A percentile compares a stretch with the other conserved stretches of the same genome.
These are phyloP conservation scores for Speoplatyrhinus poulsoni DNA, from an alignment of 2,113 vertebrate genomes.

Conservation along the genomic window DNA sequence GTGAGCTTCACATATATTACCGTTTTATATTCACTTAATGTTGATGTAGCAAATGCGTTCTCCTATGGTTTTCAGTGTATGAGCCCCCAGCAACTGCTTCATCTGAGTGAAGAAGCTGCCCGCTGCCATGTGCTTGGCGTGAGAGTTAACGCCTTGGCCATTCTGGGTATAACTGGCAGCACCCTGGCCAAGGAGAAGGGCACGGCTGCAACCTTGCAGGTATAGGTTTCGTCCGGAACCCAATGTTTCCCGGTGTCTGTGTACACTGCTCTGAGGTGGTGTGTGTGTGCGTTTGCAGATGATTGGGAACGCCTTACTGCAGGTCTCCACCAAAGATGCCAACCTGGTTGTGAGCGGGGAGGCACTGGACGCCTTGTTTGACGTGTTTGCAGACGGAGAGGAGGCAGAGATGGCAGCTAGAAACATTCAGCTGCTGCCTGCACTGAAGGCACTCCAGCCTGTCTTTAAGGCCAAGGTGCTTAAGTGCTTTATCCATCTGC, in stretches of 20 bases:
- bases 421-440: conserved; percentile 82
- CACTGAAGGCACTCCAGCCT: conserved; percentile 88
- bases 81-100: conserved; percentile 88
- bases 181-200: conserved; percentile 85
- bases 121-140: conserved; percentile 81
- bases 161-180: conserved; percentile 93
- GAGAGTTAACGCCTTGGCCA: conserved; percentile 89
- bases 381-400: conserved; percentile 92
- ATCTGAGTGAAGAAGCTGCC: conserved; percentile 83
- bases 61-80: conserved; percentile 78
- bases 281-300: conserved; percentile 70
- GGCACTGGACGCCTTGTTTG: conserved; percentile 92
- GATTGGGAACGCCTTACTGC: conserved; percentile 89
- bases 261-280: conserved; percentile 4
- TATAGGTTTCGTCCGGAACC: conserved; percentile 43
- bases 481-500: too few species aligned
- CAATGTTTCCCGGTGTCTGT: background rate
- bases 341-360: conserved; percentile 91
- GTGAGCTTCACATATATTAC: conserved; percentile 1
- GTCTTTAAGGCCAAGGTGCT: conserved; percentile 90
- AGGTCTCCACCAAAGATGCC: conserved; percentile 83
- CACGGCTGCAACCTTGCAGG: conserved; percentile 87
- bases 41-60: conserved; percentile 23
- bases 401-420: conserved; percentile 87
- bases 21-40: background rate